Evolutionary conservation across 2,888 invertebrate genomes (phyloP).

Genomic region (Stenotaenia linearis): DNA sequence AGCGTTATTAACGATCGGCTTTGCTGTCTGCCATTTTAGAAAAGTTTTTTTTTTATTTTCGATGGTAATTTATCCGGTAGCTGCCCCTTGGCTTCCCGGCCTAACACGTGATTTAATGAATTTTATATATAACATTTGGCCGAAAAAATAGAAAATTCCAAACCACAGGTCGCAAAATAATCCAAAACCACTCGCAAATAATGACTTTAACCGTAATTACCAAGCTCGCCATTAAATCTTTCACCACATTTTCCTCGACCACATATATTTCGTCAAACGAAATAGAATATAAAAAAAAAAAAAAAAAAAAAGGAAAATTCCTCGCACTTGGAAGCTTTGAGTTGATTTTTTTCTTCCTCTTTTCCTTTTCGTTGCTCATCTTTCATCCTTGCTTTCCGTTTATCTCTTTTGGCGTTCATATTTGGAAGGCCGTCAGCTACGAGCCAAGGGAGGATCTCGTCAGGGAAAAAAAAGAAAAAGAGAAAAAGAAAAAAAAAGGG

Average conservation of each 20-base stretch:
- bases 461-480: background rate
- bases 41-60: background rate
- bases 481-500: background rate
- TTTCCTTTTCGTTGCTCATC: conserved; percentile 1
- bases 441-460: conserved; percentile 19
- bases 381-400: conserved; percentile 24
- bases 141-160: too few relatives aligned
- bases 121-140: too few relatives aligned
- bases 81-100: too few relatives aligned
- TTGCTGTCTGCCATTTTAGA: background rate
- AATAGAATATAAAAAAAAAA: too few relatives aligned
- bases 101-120: too few relatives aligned
- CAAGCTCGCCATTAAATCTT: too few relatives aligned
- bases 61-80: background rate
- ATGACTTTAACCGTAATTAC: too few relatives aligned
- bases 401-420: conserved; percentile 15
- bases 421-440: conserved; percentile 12
- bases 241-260: too few relatives aligned
- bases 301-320: background rate
- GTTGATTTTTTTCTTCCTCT: background rate
- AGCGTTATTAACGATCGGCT: conserved; percentile 19
- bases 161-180: too few relatives aligned
- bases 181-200: too few relatives aligned
- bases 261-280: too few relatives aligned
- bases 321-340: background rate